Conservation (phyloP, 2,888 invertebrate species). For the Ptilodon capucinus region DNA sequence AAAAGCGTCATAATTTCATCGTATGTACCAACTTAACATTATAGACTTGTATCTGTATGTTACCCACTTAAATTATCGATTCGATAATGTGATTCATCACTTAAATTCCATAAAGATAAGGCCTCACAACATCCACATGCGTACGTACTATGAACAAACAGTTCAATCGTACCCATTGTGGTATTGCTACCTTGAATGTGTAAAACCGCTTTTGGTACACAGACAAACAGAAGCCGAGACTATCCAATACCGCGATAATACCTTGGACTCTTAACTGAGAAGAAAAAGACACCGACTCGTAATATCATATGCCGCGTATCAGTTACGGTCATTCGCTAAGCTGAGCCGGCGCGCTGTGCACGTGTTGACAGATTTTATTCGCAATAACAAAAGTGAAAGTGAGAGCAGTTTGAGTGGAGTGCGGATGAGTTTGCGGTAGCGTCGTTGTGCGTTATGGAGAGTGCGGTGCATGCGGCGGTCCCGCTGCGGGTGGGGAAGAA, state of each 20-base stretch:
- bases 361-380: conserved; percentile 39
- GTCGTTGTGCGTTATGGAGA: conserved; percentile 65
- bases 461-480: conserved; percentile 83
- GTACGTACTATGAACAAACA: background rate
- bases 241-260: conserved; percentile 13
- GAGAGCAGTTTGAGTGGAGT: conserved; percentile 31
- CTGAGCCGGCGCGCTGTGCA: conserved; percentile 43
- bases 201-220: conserved; percentile 7
- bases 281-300: conserved; percentile 28
- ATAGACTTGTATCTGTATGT: background rate
- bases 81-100: conserved; percentile 4
- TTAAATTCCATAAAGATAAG: conserved; percentile 1
- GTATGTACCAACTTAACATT: too few relatives aligned
- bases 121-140: background rate
- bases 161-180: background rate
- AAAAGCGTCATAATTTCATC: too few relatives aligned
- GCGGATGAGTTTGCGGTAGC: conserved; percentile 73
- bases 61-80: conserved; percentile 14
- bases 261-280: conserved; percentile 30
- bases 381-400: conserved; percentile 41
- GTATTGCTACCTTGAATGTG: background rate
- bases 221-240: conserved; percentile 27
- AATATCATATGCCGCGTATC: conserved; percentile 38
- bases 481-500: conserved; percentile 87
- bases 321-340: conserved; percentile 54